phyloP scores from a whole-genome alignment of 2,888 invertebrate species.

The Drosophila mimica region DNA sequence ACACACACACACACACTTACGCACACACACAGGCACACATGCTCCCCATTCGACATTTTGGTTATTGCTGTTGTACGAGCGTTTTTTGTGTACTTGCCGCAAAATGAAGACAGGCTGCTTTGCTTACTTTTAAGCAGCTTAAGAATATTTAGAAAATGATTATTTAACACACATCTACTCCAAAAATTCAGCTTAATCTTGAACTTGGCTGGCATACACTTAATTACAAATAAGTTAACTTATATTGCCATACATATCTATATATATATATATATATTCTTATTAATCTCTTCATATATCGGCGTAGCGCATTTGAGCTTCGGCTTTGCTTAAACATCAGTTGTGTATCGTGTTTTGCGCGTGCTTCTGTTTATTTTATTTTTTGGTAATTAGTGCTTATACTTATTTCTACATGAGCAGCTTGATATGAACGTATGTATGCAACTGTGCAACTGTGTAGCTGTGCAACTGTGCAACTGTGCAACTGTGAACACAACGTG shows the following conservation, averaged over 20 bases:
- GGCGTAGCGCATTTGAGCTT: conserved; percentile 33
- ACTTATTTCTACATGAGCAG: conserved; percentile 61
- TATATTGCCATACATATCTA: background rate
- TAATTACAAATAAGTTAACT: background rate
- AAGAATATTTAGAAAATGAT: background rate
- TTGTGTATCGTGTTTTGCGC: background rate
- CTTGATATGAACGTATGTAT: conserved; percentile 36
- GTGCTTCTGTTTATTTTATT: conserved; percentile 35
- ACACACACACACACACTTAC: conserved; percentile 10
- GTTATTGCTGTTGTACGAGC: conserved; percentile 15
- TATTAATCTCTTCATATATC: background rate
- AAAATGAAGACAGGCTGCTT: background rate
- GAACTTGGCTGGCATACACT: background rate
- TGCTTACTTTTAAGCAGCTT: background rate
- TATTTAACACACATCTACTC: background rate
- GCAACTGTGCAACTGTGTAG: conserved; percentile 9
- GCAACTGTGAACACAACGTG: background rate
- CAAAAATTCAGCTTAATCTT: background rate
- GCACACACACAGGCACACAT: background rate
- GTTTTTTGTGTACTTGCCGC: background rate
- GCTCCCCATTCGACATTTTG: conserved; percentile 19
- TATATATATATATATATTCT: accelerated
- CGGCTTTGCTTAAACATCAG: conserved; percentile 14
- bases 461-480: conserved; percentile 20
- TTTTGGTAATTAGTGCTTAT: conserved; percentile 72